Percentiles rank a stretch among this genome's conserved stretches.
These are phyloP conservation scores for Polietes domitor DNA, from an alignment of 2,888 invertebrate species.

Conservation along the genomic window DNA sequence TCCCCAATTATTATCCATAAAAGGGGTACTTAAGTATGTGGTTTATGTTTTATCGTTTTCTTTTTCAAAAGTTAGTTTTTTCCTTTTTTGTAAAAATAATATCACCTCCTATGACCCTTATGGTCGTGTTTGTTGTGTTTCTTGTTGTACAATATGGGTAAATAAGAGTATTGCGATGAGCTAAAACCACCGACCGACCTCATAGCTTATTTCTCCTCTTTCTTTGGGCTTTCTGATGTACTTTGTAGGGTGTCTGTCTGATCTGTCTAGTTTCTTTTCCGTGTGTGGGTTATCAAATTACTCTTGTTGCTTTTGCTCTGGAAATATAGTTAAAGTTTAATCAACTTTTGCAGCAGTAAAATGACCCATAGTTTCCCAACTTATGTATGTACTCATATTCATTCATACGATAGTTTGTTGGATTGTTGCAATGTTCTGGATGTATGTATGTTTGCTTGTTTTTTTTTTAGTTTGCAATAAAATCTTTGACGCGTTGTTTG, in stretches of 20 bases:
- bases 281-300: conserved; percentile 63
- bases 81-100: not conserved
- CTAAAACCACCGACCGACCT: conserved; percentile 2
- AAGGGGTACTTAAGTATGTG: not conserved
- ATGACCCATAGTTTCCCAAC: conserved; percentile 34
- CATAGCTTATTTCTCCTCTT: conserved; percentile 11
- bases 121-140: not conserved
- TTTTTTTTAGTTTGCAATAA: not conserved
- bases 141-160: not conserved
- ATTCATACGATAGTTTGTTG: conserved; percentile 20
- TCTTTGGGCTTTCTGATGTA: not conserved
- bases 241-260: conserved; percentile 7
- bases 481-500: not conserved
- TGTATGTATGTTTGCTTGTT: not conserved
- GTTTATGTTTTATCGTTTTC: not conserved
- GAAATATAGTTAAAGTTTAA: conserved; percentile 50
- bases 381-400: not conserved
- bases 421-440: not conserved
- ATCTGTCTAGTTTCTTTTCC: not conserved
- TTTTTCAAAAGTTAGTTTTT: not conserved
- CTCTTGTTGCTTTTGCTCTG: conserved; percentile 25
- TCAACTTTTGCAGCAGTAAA: conserved; percentile 59
- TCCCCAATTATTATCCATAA: not conserved
- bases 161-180: not conserved
- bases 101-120: conserved; percentile 8